phyloP scores from a whole-genome alignment of 1,140 invertebrate species.

The Anastrepha obliqua region DNA sequence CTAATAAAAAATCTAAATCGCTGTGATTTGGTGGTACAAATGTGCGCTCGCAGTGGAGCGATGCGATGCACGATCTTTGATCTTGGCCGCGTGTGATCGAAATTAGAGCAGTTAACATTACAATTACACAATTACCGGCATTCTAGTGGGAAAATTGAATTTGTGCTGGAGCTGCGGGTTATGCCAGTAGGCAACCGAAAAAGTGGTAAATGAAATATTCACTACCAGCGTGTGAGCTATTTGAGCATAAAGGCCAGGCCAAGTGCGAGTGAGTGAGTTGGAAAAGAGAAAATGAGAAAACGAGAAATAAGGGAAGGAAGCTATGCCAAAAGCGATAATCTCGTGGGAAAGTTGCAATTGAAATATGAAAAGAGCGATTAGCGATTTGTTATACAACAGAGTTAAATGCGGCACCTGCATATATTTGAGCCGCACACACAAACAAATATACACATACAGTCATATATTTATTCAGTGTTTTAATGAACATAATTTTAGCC shows the following conservation, averaged over 20 bases:
- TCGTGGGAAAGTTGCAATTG: not conserved
- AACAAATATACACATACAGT: not conserved
- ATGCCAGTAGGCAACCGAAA: conserved; percentile 21
- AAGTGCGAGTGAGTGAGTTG: no score
- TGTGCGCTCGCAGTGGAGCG: not conserved
- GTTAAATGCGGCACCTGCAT: not conserved
- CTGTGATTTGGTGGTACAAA: not conserved
- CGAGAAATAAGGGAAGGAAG: no score
- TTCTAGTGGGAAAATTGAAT: conserved; percentile 32
- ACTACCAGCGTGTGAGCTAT: not conserved
- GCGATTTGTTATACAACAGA: no score
- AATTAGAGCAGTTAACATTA: conserved; percentile 51
- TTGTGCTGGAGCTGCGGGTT: not conserved
- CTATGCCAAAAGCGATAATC: not conserved
- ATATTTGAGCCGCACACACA: not conserved
- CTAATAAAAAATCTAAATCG: not conserved
- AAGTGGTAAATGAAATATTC: conserved; percentile 13
- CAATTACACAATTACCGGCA: not conserved
- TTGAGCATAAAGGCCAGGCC: no score
- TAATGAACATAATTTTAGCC: no score
- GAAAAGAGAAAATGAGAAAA: no score
- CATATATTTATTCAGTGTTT: not conserved
- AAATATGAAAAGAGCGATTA: no score
- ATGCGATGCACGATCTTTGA: conserved; percentile 33
- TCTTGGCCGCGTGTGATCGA: conserved; percentile 45